These are phyloP conservation scores for Mastomys natalensis DNA, from an alignment of 2,113 vertebrate species.

Conservation along the genomic window DNA sequence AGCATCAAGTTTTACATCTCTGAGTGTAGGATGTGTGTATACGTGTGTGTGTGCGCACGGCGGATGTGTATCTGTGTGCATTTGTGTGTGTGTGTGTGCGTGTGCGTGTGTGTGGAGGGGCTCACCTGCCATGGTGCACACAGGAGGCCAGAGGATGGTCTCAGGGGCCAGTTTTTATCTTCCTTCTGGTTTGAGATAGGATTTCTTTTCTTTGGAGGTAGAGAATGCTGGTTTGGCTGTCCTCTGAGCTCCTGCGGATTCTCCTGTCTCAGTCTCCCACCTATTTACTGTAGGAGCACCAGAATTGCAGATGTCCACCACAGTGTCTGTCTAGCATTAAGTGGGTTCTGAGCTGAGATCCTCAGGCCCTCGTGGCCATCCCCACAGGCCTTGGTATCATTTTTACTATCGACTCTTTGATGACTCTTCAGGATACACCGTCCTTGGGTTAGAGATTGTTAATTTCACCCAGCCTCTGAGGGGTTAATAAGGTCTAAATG, in stretches of 20 bases:
- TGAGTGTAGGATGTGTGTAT: background rate
- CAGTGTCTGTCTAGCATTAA: too few species aligned
- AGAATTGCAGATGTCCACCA: background rate
- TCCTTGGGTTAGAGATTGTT: background rate
- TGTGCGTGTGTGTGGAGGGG: too few species aligned
- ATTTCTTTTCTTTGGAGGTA: background rate
- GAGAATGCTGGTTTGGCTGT: background rate
- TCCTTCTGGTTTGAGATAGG: background rate
- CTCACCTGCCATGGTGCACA: background rate
- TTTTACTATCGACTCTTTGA: background rate
- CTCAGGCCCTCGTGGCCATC: background rate
- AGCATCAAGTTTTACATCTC: background rate
- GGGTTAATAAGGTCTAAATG: background rate
- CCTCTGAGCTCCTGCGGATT: too few species aligned
- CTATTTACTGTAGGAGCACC: background rate
- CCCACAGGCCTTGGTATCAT: background rate
- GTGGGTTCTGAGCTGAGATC: background rate
- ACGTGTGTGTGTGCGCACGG: fast-evolving
- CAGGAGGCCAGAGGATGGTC: background rate
- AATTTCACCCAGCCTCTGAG: background rate
- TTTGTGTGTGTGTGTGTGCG: too few species aligned
- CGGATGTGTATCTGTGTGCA: background rate
- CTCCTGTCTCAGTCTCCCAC: background rate
- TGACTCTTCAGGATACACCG: background rate
- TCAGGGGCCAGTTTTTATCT: background rate